phyloP scores from a whole-genome alignment of 2,113 vertebrate genomes.

The Butorides virescens region DNA sequence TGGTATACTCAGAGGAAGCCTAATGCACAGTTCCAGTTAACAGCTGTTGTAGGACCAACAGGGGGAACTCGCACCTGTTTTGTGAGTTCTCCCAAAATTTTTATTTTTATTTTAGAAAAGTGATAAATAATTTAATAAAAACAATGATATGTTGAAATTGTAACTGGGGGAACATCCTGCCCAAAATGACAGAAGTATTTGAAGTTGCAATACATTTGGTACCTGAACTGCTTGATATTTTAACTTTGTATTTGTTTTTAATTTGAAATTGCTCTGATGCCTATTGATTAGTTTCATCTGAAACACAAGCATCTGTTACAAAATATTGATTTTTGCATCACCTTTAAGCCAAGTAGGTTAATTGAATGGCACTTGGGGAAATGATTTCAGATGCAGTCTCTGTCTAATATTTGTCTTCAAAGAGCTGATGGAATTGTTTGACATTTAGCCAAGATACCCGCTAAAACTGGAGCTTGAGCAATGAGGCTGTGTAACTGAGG shows the following conservation, averaged over 20 bases:
- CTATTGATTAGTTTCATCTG: constrained; percentile 20
- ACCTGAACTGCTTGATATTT: background rate
- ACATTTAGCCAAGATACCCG: constrained; percentile 5
- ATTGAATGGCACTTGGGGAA: constrained; percentile 22
- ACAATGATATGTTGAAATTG: background rate
- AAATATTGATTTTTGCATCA: constrained; percentile 27
- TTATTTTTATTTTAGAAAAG: background rate
- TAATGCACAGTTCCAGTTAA: background rate
- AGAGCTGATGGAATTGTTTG: constrained; percentile 30
- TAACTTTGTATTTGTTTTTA: background rate
- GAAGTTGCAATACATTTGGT: background rate
- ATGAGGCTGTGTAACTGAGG: background rate
- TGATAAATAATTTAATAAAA: background rate
- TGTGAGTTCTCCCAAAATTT: background rate
- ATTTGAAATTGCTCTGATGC: constrained; percentile 6
- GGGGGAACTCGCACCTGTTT: background rate
- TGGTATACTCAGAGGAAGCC: background rate
- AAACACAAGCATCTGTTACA: constrained; percentile 11
- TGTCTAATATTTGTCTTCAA: constrained; percentile 14
- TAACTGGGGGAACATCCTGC: background rate
- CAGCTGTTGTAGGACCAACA: background rate
- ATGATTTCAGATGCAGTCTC: background rate
- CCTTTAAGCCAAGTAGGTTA: constrained; percentile 43
- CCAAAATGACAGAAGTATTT: background rate
- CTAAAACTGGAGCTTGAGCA: background rate